Conservation (phyloP, 2,888 invertebrate species). For the Cheilosia variabilis region DNA sequence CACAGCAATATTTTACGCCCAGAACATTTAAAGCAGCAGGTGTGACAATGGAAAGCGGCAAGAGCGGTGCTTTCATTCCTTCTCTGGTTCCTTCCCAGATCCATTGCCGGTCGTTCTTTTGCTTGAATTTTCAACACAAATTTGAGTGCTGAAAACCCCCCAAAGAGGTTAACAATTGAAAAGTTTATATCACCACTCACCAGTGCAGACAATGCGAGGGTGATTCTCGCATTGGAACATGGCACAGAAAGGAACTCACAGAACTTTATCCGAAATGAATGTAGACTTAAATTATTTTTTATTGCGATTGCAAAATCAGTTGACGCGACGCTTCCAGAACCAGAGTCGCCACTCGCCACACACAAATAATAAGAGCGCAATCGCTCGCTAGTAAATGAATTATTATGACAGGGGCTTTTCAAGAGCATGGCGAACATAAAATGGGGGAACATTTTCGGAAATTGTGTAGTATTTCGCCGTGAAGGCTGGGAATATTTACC, state of each 20-base stretch:
- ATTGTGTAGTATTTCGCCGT: slow-evolving; percentile 9
- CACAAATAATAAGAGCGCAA: slow-evolving; percentile 15
- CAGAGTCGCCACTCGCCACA: slow-evolving; percentile 7
- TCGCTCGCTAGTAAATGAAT: slow-evolving; percentile 36
- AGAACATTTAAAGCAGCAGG: slow-evolving; percentile 49
- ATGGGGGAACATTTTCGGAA: slow-evolving; percentile 11
- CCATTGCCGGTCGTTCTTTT: not conserved
- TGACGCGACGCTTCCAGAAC: slow-evolving; percentile 6
- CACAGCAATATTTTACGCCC: slow-evolving; percentile 45
- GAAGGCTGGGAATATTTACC: not conserved
- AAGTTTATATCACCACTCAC: not conserved
- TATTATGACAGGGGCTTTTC: not conserved
- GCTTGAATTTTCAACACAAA: slow-evolving; percentile 20
- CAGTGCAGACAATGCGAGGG: not conserved
- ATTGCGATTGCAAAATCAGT: slow-evolving; percentile 48
- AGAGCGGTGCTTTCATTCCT: slow-evolving; percentile 3
- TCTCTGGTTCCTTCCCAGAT: not conserved
- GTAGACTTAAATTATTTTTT: slow-evolving; percentile 48
- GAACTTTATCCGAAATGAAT: slow-evolving; percentile 49
- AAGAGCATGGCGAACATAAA: slow-evolving; percentile 1
- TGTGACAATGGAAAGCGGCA: slow-evolving; percentile 1
- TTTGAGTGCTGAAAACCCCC: slow-evolving; percentile 19
- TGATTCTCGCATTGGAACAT: slow-evolving; percentile 5
- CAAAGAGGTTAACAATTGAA: slow-evolving; percentile 11
- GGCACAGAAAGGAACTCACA: slow-evolving; percentile 6